These are phyloP conservation scores for Protaetia brevitarsis DNA, from an alignment of 1,140 invertebrate species.

Conservation along the genomic window DNA sequence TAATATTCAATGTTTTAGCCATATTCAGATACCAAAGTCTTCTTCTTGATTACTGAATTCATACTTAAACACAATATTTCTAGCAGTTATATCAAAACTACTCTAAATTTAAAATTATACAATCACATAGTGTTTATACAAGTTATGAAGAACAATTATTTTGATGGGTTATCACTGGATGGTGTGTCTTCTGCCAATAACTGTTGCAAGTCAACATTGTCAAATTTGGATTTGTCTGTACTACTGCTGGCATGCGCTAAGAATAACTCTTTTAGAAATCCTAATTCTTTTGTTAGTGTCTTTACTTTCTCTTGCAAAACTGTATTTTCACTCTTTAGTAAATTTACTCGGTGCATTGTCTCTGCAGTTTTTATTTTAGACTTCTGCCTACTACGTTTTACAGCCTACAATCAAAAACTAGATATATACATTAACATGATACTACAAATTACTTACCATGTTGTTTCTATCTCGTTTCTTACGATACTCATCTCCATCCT, in stretches of 20 bases:
- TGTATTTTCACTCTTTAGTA: constrained; percentile 79
- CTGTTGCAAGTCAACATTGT: constrained; percentile 54
- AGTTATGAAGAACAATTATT: too few relatives aligned
- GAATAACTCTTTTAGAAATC: constrained; percentile 85
- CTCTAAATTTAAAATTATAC: too few relatives aligned
- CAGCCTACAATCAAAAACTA: constrained; percentile 63
- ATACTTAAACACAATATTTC: too few relatives aligned
- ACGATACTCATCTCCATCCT: constrained; percentile 75
- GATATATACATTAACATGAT: constrained; percentile 15
- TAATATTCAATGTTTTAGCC: too few relatives aligned
- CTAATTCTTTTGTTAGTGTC: constrained; percentile 77
- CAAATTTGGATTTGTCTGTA: constrained; percentile 50
- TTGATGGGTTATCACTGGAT: neutral
- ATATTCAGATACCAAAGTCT: too few relatives aligned
- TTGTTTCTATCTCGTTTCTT: constrained; percentile 81
- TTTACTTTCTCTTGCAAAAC: constrained; percentile 82
- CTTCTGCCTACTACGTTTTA: constrained; percentile 84
- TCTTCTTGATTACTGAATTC: too few relatives aligned
- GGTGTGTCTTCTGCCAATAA: constrained; percentile 50
- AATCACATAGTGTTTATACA: too few relatives aligned
- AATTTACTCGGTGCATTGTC: constrained; percentile 73
- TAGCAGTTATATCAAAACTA: too few relatives aligned
- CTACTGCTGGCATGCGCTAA: constrained; percentile 69
- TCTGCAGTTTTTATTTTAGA: constrained; percentile 79
- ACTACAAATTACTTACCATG: constrained; percentile 58